Base-by-base conservation (phyloP, 2,797 vertebrate species). In the Sitta carolinensis region DNA sequence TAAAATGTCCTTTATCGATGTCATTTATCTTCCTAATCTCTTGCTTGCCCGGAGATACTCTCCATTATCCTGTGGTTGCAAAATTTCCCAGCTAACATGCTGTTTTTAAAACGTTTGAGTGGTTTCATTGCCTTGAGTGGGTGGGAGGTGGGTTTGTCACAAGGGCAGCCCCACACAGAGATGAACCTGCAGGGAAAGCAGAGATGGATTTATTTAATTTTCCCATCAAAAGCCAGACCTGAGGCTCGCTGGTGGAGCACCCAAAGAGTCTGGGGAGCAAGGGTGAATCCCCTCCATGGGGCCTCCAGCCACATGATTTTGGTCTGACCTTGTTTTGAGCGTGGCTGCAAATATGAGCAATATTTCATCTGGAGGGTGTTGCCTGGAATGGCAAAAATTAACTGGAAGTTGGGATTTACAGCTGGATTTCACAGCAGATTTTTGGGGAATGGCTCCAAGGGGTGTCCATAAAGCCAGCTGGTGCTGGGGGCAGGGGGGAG, bases 1-100 rank as follows among this genome's bases (percentile, higher is more conserved):
- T 87, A 48, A 83, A 87, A 74, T 63, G 26, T 23, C 62, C 73
- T 93, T 83, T 91, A 74, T 13, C 74, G 58, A n/a, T 45, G 57
- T 17, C 29, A 45, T 85, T 70, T 73, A 17, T 88, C 82, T 94
- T 80, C 69, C 52, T 90, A 57, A 90, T 50, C 88, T 87, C 83
- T n/a, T 45, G 68, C 76, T 43, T 73, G 67, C 36, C 75, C 0
- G 0, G 55, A 62, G 72, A 40, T 16, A 38, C 72, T 69, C 76
- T 67, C 79, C 48, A 7, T 90, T 76, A 36, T 14, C 50, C 26
- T 3, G 30, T 11, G 50, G 86, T 43, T 57, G 77, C 85, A 61
- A 16, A 61, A 62, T 90, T 78, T 77, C 10, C 50, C 61, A 47
- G 68, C 90, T 77, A 59, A 69, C 3, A 1, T 0, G 1, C 48